Conservation (phyloP, 1,140 invertebrate species). For the Bombus soroeensis region DNA sequence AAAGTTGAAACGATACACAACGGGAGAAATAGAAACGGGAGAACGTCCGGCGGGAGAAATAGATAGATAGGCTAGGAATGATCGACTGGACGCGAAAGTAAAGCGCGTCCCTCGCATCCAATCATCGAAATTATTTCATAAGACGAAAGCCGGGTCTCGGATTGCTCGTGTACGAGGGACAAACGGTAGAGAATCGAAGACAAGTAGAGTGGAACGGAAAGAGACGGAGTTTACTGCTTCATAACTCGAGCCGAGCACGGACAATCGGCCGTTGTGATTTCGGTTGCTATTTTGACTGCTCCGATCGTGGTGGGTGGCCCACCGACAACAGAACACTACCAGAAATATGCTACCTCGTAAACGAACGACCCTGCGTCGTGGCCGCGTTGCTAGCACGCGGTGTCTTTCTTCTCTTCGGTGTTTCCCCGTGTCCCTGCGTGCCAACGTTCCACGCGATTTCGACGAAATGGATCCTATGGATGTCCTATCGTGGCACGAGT, state of each 20-base stretch:
- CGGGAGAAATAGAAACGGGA: neutral
- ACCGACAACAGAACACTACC: slow-evolving; percentile 73
- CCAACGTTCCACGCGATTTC: slow-evolving; percentile 1
- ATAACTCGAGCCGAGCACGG: slow-evolving; percentile 77
- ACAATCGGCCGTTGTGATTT: slow-evolving; percentile 83
- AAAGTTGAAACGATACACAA: neutral
- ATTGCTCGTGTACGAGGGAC: slow-evolving; percentile 52
- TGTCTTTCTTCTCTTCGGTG: neutral
- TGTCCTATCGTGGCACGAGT: neutral
- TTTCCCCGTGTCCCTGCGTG: neutral
- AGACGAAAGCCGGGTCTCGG: slow-evolving; percentile 66
- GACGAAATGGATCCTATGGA: neutral
- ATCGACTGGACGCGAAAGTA: neutral
- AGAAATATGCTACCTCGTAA: slow-evolving; percentile 83
- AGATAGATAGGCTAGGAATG: neutral
- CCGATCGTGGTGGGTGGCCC: slow-evolving; percentile 74
- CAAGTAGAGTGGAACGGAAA: slow-evolving; percentile 48
- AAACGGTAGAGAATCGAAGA: slow-evolving; percentile 44
- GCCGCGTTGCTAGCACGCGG: slow-evolving; percentile 34
- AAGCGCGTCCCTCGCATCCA: slow-evolving; percentile 72
- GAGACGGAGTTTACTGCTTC: slow-evolving; percentile 80
- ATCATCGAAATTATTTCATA: slow-evolving; percentile 83
- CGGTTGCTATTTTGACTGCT: slow-evolving; percentile 81
- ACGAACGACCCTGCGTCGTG: slow-evolving; percentile 72
- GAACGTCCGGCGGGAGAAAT: neutral